Base-by-base conservation (phyloP, 2,888 invertebrate genomes). In the Chydorus sphaericus region DNA sequence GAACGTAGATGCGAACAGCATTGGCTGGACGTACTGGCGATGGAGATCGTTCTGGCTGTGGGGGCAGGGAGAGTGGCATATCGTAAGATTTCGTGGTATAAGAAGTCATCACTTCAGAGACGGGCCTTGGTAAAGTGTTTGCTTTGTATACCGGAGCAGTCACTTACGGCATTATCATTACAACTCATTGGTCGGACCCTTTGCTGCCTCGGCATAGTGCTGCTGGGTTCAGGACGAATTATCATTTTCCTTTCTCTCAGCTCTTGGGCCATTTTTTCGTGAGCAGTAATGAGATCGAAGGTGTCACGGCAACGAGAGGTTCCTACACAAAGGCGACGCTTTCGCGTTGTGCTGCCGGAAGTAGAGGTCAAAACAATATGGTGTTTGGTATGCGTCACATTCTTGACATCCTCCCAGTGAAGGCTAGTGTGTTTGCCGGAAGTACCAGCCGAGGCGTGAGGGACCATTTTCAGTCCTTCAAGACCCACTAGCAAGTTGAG, bases 361-460 rank as follows among this genome's bases (percentile, higher is more conserved):
- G 36, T 37, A 37, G 16, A 51, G 14, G 52, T 56, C 20, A 56
- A 36, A 16, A 39, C 48, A 20, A 56, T 30, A 39, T 53, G 39
- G 52, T 56, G 51, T 28, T 52, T 51, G 11, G 56, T 31, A 39
- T 56, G 52, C 8, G 56, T 31, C 11, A 56, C 30, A 18, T 26
- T 51, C 23, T 51, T 48, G 20, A 56, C 26, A 30, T 62, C 60
- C 29, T 62, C 65, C 64, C 63, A 59, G 60, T 38, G 26, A 37
- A 56, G 14, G 38, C n/a, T 44, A 26, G 23, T 48, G 20, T 44
- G 30, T 20, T 30, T 55, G 54, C 26, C 16, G 10, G 54, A 14
- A 23, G 31, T 56, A 23, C 56, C 30, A 28, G 48, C 14, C 8
- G 39, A 26, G 26, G 33, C 26, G 16, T 48, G 36, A 14, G 55